Evolutionary conservation across 2,888 invertebrate species (phyloP).

Genomic region (Chromoteleia sp.): DNA sequence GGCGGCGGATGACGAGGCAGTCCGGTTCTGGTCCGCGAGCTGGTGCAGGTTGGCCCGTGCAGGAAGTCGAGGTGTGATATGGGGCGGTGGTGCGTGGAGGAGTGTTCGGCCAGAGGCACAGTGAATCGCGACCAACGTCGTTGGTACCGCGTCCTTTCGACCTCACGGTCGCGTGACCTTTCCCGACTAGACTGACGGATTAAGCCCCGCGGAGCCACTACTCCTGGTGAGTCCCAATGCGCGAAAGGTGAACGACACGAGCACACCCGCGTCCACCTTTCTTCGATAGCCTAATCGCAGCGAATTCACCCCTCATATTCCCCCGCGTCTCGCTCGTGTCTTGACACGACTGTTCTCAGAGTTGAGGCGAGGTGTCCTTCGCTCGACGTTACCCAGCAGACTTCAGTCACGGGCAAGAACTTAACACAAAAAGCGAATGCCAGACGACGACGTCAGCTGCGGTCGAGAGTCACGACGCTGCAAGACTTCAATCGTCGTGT

Average conservation of each 20-base stretch:
- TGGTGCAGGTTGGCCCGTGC: constrained; percentile 32
- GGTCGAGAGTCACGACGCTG: too few species aligned
- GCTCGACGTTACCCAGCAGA: too few species aligned
- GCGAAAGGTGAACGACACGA: constrained; percentile 25
- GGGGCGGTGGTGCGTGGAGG: constrained; percentile 74
- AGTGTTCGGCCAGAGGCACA: constrained; percentile 73
- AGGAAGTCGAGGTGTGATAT: constrained; percentile 75
- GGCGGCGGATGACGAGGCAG: constrained; percentile 52
- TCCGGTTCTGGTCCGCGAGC: constrained; percentile 10
- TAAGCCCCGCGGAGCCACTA: constrained; percentile 80
- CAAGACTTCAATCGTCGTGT: too few species aligned
- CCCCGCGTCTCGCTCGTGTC: too few species aligned
- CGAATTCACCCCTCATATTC: too few species aligned
- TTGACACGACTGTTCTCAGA: too few species aligned
- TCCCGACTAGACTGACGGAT: constrained; percentile 77
- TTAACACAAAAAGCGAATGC: too few species aligned
- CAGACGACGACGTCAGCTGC: too few species aligned
- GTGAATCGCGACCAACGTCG: constrained; percentile 52
- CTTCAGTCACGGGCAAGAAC: too few species aligned
- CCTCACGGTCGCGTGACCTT: constrained; percentile 64
- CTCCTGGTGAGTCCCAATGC: constrained; percentile 79
- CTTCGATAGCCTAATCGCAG: too few species aligned
- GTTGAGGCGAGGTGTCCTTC: too few species aligned
- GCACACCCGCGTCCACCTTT: neutral
- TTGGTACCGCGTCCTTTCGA: constrained; percentile 65